Evolutionary conservation across 1,140 invertebrate genomes (phyloP).

Genomic region (Polyergus mexicanus): DNA sequence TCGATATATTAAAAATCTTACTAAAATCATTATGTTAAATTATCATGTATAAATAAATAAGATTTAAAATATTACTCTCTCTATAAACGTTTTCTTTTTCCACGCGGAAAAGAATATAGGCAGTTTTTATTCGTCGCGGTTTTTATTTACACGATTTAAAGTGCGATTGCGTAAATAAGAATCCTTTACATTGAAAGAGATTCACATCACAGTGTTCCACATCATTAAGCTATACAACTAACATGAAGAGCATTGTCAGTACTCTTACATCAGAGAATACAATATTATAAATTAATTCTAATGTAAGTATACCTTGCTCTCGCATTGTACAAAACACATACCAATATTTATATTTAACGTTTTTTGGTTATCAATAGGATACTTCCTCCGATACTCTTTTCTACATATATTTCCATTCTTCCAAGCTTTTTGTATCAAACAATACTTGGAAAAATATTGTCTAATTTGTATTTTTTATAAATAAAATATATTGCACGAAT

Average conservation of each 20-base stretch:
- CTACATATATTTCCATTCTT: not conserved
- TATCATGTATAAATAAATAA: not conserved
- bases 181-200: not conserved
- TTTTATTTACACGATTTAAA: slow-evolving; percentile 27
- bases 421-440: not conserved
- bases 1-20: not conserved
- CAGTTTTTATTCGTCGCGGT: not conserved
- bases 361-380: not conserved
- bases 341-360: slow-evolving; percentile 24
- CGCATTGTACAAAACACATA: not conserved
- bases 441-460: not conserved
- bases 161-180: not conserved
- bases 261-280: not conserved
- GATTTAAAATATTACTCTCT: not conserved
- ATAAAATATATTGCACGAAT: slow-evolving; percentile 10
- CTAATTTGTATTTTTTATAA: not conserved
- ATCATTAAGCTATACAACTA: not conserved
- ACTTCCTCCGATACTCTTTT: not conserved
- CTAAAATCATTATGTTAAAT: slow-evolving; percentile 11
- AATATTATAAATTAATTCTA: slow-evolving; percentile 22
- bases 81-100: too few species aligned
- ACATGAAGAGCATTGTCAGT: not conserved
- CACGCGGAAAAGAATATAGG: not conserved
- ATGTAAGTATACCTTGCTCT: slow-evolving; percentile 21
- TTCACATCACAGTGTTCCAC: not conserved